phyloP scores from a whole-genome alignment of 1,140 invertebrate species.

The Atta colombica region DNA sequence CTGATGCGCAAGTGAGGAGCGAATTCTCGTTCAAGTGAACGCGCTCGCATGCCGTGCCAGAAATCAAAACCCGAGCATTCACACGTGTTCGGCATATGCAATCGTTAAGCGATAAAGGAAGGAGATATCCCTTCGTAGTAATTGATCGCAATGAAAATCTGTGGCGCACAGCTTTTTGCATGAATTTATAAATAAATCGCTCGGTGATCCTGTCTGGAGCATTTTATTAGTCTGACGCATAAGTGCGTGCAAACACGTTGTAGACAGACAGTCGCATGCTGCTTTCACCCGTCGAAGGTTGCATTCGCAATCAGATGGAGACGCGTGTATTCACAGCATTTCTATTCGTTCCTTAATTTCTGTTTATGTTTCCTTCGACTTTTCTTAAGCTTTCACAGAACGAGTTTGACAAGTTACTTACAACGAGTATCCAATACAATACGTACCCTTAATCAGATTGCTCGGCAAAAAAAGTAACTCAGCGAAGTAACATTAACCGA shows the following conservation, averaged over 20 bases:
- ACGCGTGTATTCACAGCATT: not conserved
- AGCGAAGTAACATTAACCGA: not conserved
- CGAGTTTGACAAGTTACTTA: not conserved
- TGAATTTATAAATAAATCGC: conserved; percentile 56
- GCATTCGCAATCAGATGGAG: conserved; percentile 32
- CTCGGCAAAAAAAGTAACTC: conserved; percentile 13
- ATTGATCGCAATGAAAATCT: conserved; percentile 48
- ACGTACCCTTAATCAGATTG: not conserved
- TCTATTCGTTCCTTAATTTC: not conserved
- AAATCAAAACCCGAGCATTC: conserved; percentile 55
- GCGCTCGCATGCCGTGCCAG: not conserved
- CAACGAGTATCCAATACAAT: not conserved
- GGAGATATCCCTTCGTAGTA: conserved; percentile 34
- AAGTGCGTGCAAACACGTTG: conserved; percentile 18
- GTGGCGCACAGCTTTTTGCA: conserved; percentile 30
- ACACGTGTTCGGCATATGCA: conserved; percentile 62
- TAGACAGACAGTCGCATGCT: conserved; percentile 6
- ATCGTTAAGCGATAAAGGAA: not conserved
- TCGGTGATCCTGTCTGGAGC: conserved; percentile 35
- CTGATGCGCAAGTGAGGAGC: not conserved
- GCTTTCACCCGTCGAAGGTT: conserved; percentile 57
- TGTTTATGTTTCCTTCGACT: not conserved
- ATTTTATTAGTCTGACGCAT: conserved; percentile 50
- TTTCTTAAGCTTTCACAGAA: not conserved
- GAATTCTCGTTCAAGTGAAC: not conserved